phyloP scores from a whole-genome alignment of 2,888 invertebrate species.

The Elysia crispata region DNA sequence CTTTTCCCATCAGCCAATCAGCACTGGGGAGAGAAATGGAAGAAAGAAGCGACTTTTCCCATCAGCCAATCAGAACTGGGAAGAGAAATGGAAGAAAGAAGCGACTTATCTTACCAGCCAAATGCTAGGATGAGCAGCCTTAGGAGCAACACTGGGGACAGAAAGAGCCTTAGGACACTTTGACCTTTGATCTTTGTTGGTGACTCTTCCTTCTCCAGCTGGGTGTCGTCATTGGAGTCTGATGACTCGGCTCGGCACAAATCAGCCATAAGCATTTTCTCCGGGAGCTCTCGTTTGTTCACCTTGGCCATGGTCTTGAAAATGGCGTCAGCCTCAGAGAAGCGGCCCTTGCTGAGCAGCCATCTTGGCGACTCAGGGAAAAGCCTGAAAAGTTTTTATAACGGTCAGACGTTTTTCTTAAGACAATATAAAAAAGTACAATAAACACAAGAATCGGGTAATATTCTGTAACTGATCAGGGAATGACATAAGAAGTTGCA shows the following conservation, averaged over 20 bases:
- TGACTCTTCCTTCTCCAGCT: too few species aligned
- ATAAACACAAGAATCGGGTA: too few species aligned
- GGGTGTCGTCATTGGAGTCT: neutral
- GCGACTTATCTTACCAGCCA: constrained; percentile 7
- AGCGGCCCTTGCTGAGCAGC: constrained; percentile 12
- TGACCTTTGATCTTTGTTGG: neutral
- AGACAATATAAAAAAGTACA: too few species aligned
- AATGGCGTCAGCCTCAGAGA: neutral
- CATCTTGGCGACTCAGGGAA: constrained; percentile 29
- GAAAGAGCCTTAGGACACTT: neutral
- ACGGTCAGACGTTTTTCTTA: too few species aligned
- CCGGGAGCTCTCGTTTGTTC: constrained; percentile 10
- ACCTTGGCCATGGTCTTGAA: constrained; percentile 14
- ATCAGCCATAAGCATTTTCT: neutral
- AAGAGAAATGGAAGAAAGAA: neutral
- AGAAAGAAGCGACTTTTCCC: too few species aligned
- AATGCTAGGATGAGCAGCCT: constrained; percentile 3
- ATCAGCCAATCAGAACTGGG: too few species aligned
- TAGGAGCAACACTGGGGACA: neutral
- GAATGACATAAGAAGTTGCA: too few species aligned
- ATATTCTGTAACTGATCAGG: too few species aligned
- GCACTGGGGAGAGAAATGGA: too few species aligned
- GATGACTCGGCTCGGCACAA: too few species aligned
- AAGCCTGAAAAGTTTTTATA: neutral
- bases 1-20: too few species aligned